Evolutionary conservation across 2,888 invertebrate genomes (phyloP), one percentile per base, ranked within the genome.

Genomic region (Drosophila multiciliata): DNA sequence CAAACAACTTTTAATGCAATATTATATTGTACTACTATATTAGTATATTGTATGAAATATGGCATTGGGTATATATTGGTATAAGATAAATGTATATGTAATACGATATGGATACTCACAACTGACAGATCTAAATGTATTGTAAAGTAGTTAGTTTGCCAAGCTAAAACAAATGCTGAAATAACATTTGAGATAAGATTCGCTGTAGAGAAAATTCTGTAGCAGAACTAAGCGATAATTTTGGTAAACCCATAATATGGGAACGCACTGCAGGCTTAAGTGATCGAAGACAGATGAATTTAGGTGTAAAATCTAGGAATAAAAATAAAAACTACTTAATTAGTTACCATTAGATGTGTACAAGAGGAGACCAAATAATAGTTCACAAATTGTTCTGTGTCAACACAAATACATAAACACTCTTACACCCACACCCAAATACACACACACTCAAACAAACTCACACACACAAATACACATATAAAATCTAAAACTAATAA

Each of bases 361-460:
- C 81, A 69, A 84, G 82, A 83, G 88, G 82, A 83, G 91, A 91
- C 90, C 87, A 90, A 90, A 75, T 75, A 73, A 68, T 66, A 81
- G 57, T 83, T 61, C 75, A 63, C 60, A 72, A 77, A 77, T 76
- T 75, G 77, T 85, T 80, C 76, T 73, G 76, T 72, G 73, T 78
- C 83, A 75, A 71, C 63, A 83, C 63, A 68, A 52, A 58, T 23
- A 67, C 53, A 63, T 57, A 60, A 8, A 58, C 26, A 67, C 26
- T 33, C 12, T 23, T 23, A 45, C 45, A 42, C 29, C 61, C 36
- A 58, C 17, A 53, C 20, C 40, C 29, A 40, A 23, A 42, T 11
- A 67, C 32, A 69, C 59, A 69, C 59, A 54, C 15, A 54, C 49
- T 45, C 53, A 65, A 23, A 42, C 33, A 53, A 11, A 60, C 26